A percentile compares a stretch with the other conserved stretches of the same genome.
phyloP scores from a whole-genome alignment of 23 tunicate species.

The Pegea sp. region DNA sequence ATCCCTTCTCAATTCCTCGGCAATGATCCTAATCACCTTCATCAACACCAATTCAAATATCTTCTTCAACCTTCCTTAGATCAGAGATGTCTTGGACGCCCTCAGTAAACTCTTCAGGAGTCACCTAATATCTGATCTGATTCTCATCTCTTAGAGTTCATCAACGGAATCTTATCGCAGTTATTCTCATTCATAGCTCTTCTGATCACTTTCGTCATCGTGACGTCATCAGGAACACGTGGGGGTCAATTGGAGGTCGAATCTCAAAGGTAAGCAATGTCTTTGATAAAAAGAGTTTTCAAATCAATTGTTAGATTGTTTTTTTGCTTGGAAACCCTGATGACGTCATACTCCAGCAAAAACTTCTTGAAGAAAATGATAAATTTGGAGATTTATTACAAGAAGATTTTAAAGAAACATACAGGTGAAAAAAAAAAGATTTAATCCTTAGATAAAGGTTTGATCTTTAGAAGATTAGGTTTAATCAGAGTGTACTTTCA shows the following conservation, averaged over 20 bases:
- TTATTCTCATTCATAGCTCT: constrained; percentile 22
- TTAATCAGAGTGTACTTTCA: too few relatives aligned
- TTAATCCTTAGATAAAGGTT: background rate
- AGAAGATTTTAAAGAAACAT: constrained; percentile 38
- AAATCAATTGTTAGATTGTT: constrained; percentile 12
- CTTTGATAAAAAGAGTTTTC: background rate
- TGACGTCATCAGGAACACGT: constrained; percentile 24
- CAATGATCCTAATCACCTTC: too few relatives aligned
- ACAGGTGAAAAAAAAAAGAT: constrained; percentile 9
- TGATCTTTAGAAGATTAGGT: too few relatives aligned
- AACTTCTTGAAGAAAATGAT: constrained; percentile 6
- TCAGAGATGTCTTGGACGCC: background rate
- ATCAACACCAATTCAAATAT: constrained; percentile 1
- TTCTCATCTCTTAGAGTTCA: too few relatives aligned
- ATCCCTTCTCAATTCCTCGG: too few relatives aligned
- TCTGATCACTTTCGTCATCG: constrained; percentile 14
- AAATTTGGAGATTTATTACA: constrained; percentile 21
- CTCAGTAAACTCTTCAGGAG: too few relatives aligned
- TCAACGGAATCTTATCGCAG: constrained; percentile 4
- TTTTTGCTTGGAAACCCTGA: constrained; percentile 42
- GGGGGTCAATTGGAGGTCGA: constrained; percentile 39
- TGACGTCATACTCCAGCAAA: constrained; percentile 7
- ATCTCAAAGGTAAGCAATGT: constrained; percentile 20
- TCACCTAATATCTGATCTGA: too few relatives aligned
- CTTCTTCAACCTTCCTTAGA: background rate